These are phyloP conservation scores for Centrocercus urophasianus DNA, from an alignment of 2,113 vertebrate species.

Conservation along the genomic window DNA sequence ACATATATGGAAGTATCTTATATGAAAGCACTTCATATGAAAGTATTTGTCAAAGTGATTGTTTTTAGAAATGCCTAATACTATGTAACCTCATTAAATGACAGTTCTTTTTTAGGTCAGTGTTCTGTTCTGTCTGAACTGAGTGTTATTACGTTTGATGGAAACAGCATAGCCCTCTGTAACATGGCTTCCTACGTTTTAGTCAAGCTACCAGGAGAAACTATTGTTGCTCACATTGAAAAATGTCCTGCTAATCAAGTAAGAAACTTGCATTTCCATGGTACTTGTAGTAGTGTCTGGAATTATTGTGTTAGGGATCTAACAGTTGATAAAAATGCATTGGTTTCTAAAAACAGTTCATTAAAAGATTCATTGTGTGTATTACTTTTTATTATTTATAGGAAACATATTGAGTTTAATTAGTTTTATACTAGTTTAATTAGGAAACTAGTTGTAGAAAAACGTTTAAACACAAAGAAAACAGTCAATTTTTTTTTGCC, in stretches of 20 bases:
- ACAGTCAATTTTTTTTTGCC: not conserved
- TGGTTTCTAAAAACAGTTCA: not conserved
- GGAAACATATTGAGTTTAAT: not conserved
- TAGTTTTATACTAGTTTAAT: not conserved
- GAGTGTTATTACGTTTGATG: slow-evolving; percentile 95
- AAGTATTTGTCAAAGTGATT: not conserved
- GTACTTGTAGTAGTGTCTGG: not conserved
- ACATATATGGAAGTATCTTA: not conserved
- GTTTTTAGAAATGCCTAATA: not conserved
- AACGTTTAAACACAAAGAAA: not conserved
- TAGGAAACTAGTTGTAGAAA: not conserved
- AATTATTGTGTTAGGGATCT: not conserved
- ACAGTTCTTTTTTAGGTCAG: slow-evolving; percentile 82
- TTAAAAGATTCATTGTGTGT: not conserved
- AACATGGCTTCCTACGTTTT: slow-evolving; percentile 94
- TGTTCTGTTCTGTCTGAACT: slow-evolving; percentile 95
- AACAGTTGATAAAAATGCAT: not conserved
- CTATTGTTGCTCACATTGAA: slow-evolving; percentile 92
- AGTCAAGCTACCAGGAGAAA: slow-evolving; percentile 90
- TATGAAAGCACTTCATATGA: not conserved
- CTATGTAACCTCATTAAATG: slow-evolving; percentile 31
- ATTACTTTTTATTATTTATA: not conserved
- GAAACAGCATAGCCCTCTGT: slow-evolving; percentile 94
- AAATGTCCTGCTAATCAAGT: slow-evolving; percentile 94
- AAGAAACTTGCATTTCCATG: slow-evolving; percentile 16